Conservation (phyloP, 2,888 invertebrate species). For the Bembecia ichneumoniformis region DNA sequence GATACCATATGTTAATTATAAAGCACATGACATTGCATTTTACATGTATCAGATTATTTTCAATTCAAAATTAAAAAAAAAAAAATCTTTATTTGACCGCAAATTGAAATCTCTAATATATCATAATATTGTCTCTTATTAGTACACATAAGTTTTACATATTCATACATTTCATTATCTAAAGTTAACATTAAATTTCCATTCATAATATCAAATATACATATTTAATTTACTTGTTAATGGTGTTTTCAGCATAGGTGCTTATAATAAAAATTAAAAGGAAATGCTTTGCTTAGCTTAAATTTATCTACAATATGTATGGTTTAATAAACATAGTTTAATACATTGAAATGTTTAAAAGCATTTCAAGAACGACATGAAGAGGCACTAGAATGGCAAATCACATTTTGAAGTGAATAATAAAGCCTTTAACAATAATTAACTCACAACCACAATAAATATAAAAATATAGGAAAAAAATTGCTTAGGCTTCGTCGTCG, state of each 20-base stretch:
- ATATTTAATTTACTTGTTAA: neutral
- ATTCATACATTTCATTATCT: no score
- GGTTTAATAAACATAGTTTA: constrained; percentile 6
- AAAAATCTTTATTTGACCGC: no score
- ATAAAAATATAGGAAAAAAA: neutral
- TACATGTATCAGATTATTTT: no score
- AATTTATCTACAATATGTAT: constrained; percentile 5
- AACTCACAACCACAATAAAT: constrained; percentile 52
- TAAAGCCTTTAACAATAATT: constrained; percentile 25
- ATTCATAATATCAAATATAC: no score
- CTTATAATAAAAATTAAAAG: neutral
- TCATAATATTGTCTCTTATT: no score
- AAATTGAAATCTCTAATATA: no score
- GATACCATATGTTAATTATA: no score
- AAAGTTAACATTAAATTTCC: no score
- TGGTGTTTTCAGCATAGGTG: neutral
- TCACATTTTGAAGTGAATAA: constrained; percentile 54
- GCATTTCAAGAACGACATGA: constrained; percentile 40
- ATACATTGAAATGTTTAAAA: constrained; percentile 20
- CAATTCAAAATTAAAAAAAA: no score
- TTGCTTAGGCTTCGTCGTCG: neutral
- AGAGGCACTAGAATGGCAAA: constrained; percentile 68
- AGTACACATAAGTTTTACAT: no score
- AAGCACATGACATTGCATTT: no score
- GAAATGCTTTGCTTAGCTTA: constrained; percentile 7